A percentile compares a stretch with the other conserved stretches of the same genome.
Evolutionary conservation across 2,113 vertebrate species (phyloP).

Genomic region (Crotalus helleri): DNA sequence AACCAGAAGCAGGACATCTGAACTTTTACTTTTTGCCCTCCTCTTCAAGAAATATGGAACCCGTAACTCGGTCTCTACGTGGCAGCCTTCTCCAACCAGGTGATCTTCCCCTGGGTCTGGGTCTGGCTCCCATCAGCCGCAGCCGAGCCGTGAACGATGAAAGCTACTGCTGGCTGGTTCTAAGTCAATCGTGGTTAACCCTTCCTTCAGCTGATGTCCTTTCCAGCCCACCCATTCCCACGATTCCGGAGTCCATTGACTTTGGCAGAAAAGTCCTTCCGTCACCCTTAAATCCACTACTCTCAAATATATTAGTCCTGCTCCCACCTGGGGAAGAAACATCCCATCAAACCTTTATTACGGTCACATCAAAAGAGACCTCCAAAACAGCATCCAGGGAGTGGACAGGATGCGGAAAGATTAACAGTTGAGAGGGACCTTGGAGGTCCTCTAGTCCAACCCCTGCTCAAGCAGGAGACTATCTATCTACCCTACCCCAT

Average conservation of each 20-base stretch:
- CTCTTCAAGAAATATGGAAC: neutral
- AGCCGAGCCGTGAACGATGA: neutral
- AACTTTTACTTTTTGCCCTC: neutral
- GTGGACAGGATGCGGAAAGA: no score
- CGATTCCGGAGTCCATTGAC: neutral
- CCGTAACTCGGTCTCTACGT: no score
- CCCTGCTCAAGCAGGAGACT: neutral
- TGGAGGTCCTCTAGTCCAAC: no score
- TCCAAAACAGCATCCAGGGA: neutral
- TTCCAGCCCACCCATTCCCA: neutral
- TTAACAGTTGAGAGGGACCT: neutral
- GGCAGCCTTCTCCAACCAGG: neutral
- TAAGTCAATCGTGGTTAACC: neutral
- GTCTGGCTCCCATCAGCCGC: neutral
- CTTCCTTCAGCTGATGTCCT: neutral
- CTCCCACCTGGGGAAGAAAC: neutral
- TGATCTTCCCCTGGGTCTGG: neutral
- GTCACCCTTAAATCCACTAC: neutral
- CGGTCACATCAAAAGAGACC: neutral
- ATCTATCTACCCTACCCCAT: neutral
- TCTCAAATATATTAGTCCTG: neutral
- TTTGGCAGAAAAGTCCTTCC: neutral
- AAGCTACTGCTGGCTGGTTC: neutral
- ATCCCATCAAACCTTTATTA: neutral
- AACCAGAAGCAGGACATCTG: neutral